These are phyloP conservation scores for Leucophenga varia DNA, from an alignment of 1,140 invertebrate genomes.

Conservation along the genomic window DNA sequence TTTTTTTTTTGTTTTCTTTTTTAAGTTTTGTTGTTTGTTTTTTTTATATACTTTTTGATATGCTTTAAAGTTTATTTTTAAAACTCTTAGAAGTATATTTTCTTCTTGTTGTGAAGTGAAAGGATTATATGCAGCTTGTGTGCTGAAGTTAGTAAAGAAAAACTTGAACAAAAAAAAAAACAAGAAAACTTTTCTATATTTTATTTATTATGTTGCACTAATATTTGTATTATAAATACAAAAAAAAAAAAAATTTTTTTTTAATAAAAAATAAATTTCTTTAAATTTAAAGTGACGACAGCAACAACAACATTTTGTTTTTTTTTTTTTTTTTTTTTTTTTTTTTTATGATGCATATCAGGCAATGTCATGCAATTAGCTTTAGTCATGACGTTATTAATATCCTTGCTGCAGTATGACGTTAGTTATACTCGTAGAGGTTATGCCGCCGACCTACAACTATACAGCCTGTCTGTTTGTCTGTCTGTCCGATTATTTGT, in stretches of 20 bases:
- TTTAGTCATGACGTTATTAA: slow-evolving; percentile 51
- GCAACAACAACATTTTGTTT: neutral
- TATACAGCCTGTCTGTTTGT: slow-evolving; percentile 18
- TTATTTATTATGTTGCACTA: slow-evolving; percentile 42
- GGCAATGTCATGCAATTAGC: slow-evolving; percentile 34
- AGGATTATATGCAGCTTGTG: slow-evolving; percentile 33
- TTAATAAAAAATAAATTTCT: too few species aligned
- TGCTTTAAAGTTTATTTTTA: slow-evolving; percentile 26
- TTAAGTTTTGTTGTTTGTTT: slow-evolving; percentile 41
- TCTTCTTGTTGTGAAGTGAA: slow-evolving; percentile 38
- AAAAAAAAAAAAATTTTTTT: too few species aligned
- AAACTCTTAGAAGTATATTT: too few species aligned
- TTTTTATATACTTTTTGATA: slow-evolving; percentile 24
- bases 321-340: too few species aligned
- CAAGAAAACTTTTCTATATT: slow-evolving; percentile 44
- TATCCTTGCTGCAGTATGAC: slow-evolving; percentile 52
- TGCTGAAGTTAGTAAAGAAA: neutral
- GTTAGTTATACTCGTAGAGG: slow-evolving; percentile 28
- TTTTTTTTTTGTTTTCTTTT: too few species aligned
- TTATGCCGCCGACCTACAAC: too few species aligned
- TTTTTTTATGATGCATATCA: slow-evolving; percentile 32
- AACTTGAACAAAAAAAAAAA: slow-evolving; percentile 22
- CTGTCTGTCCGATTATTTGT: too few species aligned
- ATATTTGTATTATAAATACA: too few species aligned
- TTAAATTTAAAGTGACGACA: slow-evolving; percentile 15